Percentiles rank a stretch among this genome's conserved stretches.
Conservation (phyloP, 30 jellyfish, hydroid and myxozoan species). For the Aurelia sp. region DNA sequence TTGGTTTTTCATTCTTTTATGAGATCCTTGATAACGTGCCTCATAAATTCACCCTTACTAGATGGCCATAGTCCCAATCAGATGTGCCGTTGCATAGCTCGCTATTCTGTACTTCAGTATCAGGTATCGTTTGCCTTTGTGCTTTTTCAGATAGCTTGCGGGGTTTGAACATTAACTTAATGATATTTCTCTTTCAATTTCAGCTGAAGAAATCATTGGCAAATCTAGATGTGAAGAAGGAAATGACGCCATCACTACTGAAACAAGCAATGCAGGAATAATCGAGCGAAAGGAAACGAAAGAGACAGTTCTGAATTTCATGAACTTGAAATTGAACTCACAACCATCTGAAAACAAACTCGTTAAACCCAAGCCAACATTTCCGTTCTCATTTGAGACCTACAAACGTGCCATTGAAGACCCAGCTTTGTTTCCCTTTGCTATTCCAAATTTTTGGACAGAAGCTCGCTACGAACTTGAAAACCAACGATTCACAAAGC, state of each 20-base stretch:
- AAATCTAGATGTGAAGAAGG: neutral
- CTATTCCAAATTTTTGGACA: slow-evolving; percentile 75
- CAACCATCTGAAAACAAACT: slow-evolving; percentile 15
- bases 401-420: slow-evolving; percentile 63
- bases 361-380: slow-evolving; percentile 73
- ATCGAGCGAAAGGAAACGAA: neutral
- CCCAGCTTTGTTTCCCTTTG: slow-evolving; percentile 73
- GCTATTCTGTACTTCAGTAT: no score
- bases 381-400: slow-evolving; percentile 71
- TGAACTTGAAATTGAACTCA: neutral
- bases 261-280: neutral
- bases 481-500: slow-evolving; percentile 13
- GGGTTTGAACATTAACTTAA: neutral
- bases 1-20: no score
- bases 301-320: neutral
- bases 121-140: no score
- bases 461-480: slow-evolving; percentile 21
- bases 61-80: no score
- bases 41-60: no score
- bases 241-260: neutral
- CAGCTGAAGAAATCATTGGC: neutral
- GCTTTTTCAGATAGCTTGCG: no score
- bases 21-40: no score
- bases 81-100: no score
- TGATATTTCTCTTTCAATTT: neutral